Evolutionary conservation across 2,888 invertebrate genomes (phyloP).

Genomic region (Andrena chrysosceles): DNA sequence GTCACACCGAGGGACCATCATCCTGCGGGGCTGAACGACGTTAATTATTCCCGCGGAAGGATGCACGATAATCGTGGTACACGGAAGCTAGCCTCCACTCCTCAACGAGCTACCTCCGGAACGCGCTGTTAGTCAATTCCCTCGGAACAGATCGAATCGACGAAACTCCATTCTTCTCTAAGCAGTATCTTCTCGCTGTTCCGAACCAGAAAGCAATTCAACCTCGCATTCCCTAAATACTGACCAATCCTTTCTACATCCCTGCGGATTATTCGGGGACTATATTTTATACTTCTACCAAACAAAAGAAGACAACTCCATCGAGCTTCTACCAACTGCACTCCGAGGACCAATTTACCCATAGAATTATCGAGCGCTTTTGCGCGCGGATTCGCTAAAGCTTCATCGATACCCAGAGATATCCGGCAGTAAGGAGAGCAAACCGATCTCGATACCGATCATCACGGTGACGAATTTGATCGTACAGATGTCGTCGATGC

Average conservation of each 20-base stretch:
- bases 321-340: slow-evolving; percentile 2
- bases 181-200: not conserved
- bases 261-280: not conserved
- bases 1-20: slow-evolving; percentile 59
- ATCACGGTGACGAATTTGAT: slow-evolving; percentile 32
- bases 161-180: not conserved
- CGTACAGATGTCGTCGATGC: slow-evolving; percentile 61
- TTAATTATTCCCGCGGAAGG: slow-evolving; percentile 66
- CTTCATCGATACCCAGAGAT: slow-evolving; percentile 10
- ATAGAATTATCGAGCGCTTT: slow-evolving; percentile 2
- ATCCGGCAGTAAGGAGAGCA: slow-evolving; percentile 7
- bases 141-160: not conserved
- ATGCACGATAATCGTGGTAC: slow-evolving; percentile 49
- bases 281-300: not conserved
- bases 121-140: slow-evolving; percentile 45
- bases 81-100: slow-evolving; percentile 36
- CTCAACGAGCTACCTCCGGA: slow-evolving; percentile 25
- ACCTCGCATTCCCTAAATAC: not conserved
- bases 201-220: not conserved
- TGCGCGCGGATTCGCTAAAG: not conserved
- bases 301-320: not conserved
- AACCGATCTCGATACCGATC: not conserved
- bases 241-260: slow-evolving; percentile 10
- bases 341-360: slow-evolving; percentile 26
- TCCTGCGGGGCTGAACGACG: slow-evolving; percentile 44